Conservation (phyloP, 2,113 vertebrate genomes). For the Nansenia antarctica region DNA sequence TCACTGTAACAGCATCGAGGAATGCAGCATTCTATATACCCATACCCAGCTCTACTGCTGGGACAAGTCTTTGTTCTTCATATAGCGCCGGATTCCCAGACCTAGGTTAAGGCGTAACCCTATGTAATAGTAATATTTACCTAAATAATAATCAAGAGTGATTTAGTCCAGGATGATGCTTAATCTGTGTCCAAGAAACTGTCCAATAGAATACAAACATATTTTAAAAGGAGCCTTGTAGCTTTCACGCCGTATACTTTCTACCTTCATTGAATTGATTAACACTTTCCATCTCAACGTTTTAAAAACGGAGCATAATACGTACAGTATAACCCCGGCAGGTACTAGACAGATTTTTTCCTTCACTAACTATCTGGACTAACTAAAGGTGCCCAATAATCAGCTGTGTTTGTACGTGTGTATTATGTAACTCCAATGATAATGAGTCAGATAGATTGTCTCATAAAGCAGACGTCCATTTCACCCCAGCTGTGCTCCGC, state of each 20-base stretch:
- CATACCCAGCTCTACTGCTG: conserved; percentile 37
- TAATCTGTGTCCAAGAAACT: neutral
- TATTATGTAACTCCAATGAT: conserved; percentile 13
- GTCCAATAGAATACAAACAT: too few relatives aligned
- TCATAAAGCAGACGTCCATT: conserved; percentile 20
- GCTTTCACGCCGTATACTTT: too few relatives aligned
- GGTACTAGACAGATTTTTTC: neutral
- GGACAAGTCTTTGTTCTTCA: too few relatives aligned
- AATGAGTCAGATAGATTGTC: conserved; percentile 25
- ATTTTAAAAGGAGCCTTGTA: too few relatives aligned
- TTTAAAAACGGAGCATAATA: neutral
- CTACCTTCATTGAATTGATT: too few relatives aligned
- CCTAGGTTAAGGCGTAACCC: neutral
- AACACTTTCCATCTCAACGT: neutral
- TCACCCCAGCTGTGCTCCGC: conserved; percentile 25
- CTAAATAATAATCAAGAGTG: neutral
- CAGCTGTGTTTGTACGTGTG: neutral
- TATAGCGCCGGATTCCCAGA: too few relatives aligned
- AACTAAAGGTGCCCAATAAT: neutral
- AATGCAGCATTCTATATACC: conserved; percentile 34
- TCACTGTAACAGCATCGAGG: conserved; percentile 48
- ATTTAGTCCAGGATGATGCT: too few relatives aligned
- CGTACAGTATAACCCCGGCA: neutral
- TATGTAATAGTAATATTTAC: neutral
- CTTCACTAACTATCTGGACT: neutral